Evolutionary conservation across 2,888 invertebrate species (phyloP), one percentile per base, ranked within the genome.

Genomic region (Lapara coniferarum): DNA sequence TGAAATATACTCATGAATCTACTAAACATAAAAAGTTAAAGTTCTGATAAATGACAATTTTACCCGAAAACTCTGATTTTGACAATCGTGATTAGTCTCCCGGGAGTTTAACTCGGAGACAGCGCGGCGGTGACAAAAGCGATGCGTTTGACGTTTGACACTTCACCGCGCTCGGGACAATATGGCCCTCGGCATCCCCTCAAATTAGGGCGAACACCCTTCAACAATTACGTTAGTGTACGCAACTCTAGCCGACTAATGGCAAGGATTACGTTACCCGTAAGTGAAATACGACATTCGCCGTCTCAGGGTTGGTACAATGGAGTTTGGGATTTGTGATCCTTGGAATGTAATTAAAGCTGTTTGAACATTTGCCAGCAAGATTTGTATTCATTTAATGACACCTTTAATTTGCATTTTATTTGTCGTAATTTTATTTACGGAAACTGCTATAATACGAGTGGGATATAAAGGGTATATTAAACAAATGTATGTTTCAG

Each of bases 181-280:
- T 85, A 86, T 83, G 84, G 81, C 86, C 78, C 78, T 77, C 73
- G 75, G 74, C 78, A 84, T 85, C 88, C 87, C 85, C 85, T 85
- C 86, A 82, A 87, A 89, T 89, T 89, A 89, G 88, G 90, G 89
- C 83, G 84, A 82, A 83, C 89, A 90, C 92, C 91, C 92, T 87
- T 80, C 87, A 84, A 87, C 90, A 89, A 91, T 90, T 89, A 89
- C 82, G 81, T 81, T 81, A 81, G 79, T 82, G 82, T 83, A 84
- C 85, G 83, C 85, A 83, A 87, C 85, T 84, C 59, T 59, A 59
- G 59, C 59, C 77, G 85, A 79, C 85, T 92, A 92, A 92, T 92
- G 90, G 88, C 75, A 75, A 80, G 89, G 90, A 92, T 92, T 89
- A 89, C 82, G 88, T 88, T 89, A 86, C 85, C 82, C 78, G 81